A percentile compares a stretch with the other conserved stretches of the same genome.
These are phyloP conservation scores for Platyura marginata DNA, from an alignment of 1,140 invertebrate genomes.

Conservation along the genomic window DNA sequence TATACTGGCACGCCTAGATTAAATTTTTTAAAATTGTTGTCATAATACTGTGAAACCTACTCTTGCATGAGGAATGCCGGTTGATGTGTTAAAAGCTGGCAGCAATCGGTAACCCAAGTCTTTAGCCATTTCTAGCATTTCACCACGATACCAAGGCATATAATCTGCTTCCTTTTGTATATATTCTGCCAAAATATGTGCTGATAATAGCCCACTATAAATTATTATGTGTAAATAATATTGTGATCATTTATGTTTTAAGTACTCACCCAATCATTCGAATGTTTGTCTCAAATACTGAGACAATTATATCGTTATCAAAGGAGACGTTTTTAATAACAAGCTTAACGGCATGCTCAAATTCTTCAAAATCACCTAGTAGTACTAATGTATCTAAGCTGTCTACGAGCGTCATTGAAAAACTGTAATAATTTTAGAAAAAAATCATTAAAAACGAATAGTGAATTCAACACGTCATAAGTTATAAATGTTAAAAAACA, in stretches of 20 bases:
- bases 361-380: conserved; percentile 82
- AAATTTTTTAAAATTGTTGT: too few species aligned
- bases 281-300: conserved; percentile 98
- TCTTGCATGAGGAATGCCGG: conserved; percentile 89
- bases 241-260: too few species aligned
- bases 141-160: conserved; percentile 81
- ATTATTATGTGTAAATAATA: conserved; percentile 2
- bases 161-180: conserved; percentile 50
- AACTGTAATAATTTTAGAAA: conserved; percentile 76
- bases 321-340: conserved; percentile 76
- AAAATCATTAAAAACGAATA: too few species aligned
- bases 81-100: conserved; percentile 94
- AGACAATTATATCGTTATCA: conserved; percentile 88
- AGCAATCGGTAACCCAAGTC: conserved; percentile 82
- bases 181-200: conserved; percentile 76
- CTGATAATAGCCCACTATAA: conserved; percentile 72
- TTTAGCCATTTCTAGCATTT: conserved; percentile 77
- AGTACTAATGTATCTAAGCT: conserved; percentile 85
- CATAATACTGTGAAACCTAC: too few species aligned
- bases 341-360: conserved; percentile 76
- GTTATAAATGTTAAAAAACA: too few species aligned
- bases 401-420: conserved; percentile 90
- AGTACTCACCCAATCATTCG: conserved; percentile 78
- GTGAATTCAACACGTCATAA: too few species aligned
- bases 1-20: too few species aligned